Evolutionary conservation across 2,797 vertebrate genomes (phyloP).

Genomic region (Pseudomugil tenellus): DNA sequence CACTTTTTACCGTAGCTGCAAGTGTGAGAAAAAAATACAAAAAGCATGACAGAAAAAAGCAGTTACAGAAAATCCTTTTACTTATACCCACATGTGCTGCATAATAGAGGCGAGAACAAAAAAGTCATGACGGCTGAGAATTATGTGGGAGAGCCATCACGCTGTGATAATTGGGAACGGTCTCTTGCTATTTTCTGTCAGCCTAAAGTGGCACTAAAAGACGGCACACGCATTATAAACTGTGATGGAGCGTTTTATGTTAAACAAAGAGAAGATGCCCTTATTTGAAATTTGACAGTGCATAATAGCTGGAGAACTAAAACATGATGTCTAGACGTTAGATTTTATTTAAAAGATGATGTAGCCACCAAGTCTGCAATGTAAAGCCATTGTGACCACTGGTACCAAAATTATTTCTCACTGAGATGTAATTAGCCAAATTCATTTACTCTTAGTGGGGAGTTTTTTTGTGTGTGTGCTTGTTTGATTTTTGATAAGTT

Average conservation of each 20-base stretch:
- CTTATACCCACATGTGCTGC: conserved; percentile 55
- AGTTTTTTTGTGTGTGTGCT: too few species aligned
- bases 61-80: conserved; percentile 56
- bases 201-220: conserved; percentile 32
- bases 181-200: conserved; percentile 43
- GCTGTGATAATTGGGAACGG: conserved; percentile 54
- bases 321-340: background rate
- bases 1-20: conserved; percentile 13
- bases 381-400: too few species aligned
- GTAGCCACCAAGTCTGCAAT: background rate
- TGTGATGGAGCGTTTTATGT: conserved; percentile 44
- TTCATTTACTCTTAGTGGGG: too few species aligned
- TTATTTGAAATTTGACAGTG: conserved; percentile 12
- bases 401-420: too few species aligned
- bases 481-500: too few species aligned
- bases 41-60: conserved; percentile 38
- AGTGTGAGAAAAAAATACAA: conserved; percentile 30
- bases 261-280: conserved; percentile 19
- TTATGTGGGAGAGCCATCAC: conserved; percentile 54
- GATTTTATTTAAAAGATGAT: background rate
- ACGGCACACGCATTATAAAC: conserved; percentile 24
- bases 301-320: conserved; percentile 9
- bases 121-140: conserved; percentile 27
- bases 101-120: conserved; percentile 56
- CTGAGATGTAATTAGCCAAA: too few species aligned